phyloP scores from a whole-genome alignment of 2,797 vertebrate species.

The Tolypeutes matacus region DNA sequence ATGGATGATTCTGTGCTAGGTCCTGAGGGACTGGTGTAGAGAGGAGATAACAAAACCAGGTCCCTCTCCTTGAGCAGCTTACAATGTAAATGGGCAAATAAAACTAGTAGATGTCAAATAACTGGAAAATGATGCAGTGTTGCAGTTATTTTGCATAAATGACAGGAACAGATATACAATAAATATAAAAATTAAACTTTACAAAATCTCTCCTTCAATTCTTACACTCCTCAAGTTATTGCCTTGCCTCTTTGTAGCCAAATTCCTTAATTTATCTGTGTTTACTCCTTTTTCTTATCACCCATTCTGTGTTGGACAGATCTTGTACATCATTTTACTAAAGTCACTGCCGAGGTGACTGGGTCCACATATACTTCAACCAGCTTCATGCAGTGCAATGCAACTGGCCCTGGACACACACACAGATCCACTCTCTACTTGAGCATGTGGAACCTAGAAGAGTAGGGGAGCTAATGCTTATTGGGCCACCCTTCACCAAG shows the following conservation, averaged over 20 bases:
- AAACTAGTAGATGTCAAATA: not conserved
- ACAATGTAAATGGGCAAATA: not conserved
- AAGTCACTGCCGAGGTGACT: not conserved
- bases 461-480: not conserved
- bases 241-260: not conserved
- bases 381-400: too few species aligned
- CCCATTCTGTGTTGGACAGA: too few species aligned
- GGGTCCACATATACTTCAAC: too few species aligned
- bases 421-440: not conserved
- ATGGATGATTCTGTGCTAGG: not conserved
- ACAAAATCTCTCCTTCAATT: not conserved
- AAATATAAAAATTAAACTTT: not conserved
- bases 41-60: not conserved
- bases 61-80: not conserved
- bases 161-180: too few species aligned
- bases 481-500: too few species aligned
- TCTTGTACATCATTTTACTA: not conserved
- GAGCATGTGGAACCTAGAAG: too few species aligned
- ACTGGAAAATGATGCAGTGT: not conserved
- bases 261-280: not conserved
- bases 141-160: not conserved
- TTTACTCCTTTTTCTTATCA: not conserved
- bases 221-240: not conserved
- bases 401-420: not conserved
- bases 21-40: rapidly evolving